Conservation (phyloP, 2,113 vertebrate species). For the Mastomys natalensis region DNA sequence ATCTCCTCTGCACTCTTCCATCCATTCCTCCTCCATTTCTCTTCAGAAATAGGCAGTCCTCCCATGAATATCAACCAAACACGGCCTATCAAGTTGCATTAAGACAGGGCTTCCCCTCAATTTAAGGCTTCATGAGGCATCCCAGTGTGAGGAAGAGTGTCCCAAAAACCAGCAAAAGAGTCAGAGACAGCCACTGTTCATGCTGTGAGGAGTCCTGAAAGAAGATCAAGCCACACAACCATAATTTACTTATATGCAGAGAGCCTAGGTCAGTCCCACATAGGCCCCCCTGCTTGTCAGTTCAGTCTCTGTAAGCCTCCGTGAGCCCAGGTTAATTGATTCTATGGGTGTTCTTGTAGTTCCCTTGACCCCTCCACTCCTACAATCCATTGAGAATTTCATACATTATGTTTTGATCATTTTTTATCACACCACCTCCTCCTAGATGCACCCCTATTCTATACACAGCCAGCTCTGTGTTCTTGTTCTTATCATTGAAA, state of each 20-base stretch:
- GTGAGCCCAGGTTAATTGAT: not conserved
- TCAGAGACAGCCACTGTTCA: not conserved
- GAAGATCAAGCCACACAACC: not conserved
- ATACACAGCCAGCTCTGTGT: not conserved
- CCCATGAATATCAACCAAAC: not conserved
- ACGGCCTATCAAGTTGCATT: not conserved
- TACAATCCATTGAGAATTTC: not conserved
- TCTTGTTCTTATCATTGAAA: not conserved
- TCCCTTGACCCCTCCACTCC: not conserved
- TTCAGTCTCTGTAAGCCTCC: not conserved
- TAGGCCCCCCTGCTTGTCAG: not conserved
- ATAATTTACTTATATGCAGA: not conserved
- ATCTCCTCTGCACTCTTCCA: not conserved
- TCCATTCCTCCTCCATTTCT: not conserved
- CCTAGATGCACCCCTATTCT: not conserved
- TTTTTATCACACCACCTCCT: not conserved
- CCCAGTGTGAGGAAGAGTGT: not conserved
- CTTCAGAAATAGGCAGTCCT: not conserved
- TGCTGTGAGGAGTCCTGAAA: not conserved
- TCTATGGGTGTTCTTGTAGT: not conserved
- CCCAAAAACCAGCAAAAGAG: not conserved
- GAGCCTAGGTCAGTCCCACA: not conserved
- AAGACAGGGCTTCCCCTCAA: not conserved
- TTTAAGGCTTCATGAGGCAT: not conserved
- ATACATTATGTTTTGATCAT: not conserved